These are phyloP conservation scores for Marasmarcha lunaedactyla DNA, from an alignment of 2,888 invertebrate genomes.

Conservation along the genomic window DNA sequence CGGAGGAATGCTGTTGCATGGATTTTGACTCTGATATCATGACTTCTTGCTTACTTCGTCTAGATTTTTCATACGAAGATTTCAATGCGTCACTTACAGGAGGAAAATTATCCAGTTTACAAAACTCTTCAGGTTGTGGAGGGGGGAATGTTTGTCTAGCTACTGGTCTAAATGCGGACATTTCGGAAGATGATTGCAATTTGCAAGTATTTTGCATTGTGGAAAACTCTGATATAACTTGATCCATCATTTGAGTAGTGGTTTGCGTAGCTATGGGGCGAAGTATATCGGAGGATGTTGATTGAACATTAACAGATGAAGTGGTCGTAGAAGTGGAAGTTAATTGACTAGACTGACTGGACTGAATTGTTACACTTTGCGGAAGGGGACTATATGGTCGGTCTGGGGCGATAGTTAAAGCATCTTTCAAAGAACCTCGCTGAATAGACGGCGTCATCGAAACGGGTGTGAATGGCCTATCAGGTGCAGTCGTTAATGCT, in stretches of 20 bases:
- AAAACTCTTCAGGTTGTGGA: slow-evolving; percentile 43
- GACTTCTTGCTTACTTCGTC: slow-evolving; percentile 32
- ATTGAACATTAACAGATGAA: slow-evolving; percentile 25
- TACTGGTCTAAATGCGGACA: slow-evolving; percentile 61
- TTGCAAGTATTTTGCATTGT: slow-evolving; percentile 47
- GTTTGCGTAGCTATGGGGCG: slow-evolving; percentile 45
- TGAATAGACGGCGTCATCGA: slow-evolving; percentile 43
- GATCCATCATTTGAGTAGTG: slow-evolving; percentile 30
- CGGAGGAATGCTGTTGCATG: slow-evolving; percentile 29
- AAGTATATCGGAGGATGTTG: slow-evolving; percentile 34
- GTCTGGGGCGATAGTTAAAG: slow-evolving; percentile 74
- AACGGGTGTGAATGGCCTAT: slow-evolving; percentile 72
- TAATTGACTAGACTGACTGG: slow-evolving; percentile 29
- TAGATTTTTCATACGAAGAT: slow-evolving; percentile 36
- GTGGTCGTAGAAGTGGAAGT: slow-evolving; percentile 28
- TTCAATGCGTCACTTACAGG: slow-evolving; percentile 48
- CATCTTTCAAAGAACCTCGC: slow-evolving; percentile 65
- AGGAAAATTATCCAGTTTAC: slow-evolving; percentile 37
- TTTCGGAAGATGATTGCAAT: slow-evolving; percentile 46
- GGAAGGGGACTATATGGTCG: slow-evolving; percentile 70
- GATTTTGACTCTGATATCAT: slow-evolving; percentile 30
- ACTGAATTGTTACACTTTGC: slow-evolving; percentile 47
- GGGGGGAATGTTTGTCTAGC: slow-evolving; percentile 51
- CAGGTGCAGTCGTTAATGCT: slow-evolving; percentile 77
- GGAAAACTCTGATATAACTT: slow-evolving; percentile 35